Conservation (phyloP, 2,113 vertebrate species). For the human region DNA sequence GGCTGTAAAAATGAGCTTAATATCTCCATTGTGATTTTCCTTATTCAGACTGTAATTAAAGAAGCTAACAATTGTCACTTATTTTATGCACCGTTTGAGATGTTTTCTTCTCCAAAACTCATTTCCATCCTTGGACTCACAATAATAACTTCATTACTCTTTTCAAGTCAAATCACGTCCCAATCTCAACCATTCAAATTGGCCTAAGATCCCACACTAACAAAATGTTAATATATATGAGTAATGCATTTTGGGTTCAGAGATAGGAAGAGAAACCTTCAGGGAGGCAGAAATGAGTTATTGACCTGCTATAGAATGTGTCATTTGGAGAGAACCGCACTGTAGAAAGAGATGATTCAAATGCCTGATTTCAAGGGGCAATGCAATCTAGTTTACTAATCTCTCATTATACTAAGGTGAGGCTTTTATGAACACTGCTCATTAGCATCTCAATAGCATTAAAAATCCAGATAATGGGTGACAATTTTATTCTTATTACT, state of each 20-base stretch:
- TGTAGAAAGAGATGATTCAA: slow-evolving; percentile 59
- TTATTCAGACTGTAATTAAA: slow-evolving; percentile 52
- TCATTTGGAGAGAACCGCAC: slow-evolving; percentile 59
- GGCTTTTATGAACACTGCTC: slow-evolving; percentile 57
- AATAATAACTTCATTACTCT: slow-evolving; percentile 61
- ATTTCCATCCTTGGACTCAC: slow-evolving; percentile 49
- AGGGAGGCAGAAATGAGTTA: slow-evolving; percentile 72
- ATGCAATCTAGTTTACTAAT: slow-evolving; percentile 64
- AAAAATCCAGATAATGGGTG: slow-evolving; percentile 47
- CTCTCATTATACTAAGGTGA: slow-evolving; percentile 68
- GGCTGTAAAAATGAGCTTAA: slow-evolving; percentile 28
- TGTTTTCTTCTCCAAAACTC: slow-evolving; percentile 33
- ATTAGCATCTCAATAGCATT: slow-evolving; percentile 60
- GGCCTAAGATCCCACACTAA: slow-evolving; percentile 57
- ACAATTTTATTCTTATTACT: slow-evolving; percentile 34
- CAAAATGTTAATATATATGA: slow-evolving; percentile 75
- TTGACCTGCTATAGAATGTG: slow-evolving; percentile 69
- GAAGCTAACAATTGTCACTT: slow-evolving; percentile 44
- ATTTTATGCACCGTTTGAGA: slow-evolving; percentile 14
- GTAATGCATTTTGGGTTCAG: slow-evolving; percentile 55
- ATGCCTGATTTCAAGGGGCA: slow-evolving; percentile 46
- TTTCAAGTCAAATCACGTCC: slow-evolving; percentile 71
- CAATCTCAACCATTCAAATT: slow-evolving; percentile 67
- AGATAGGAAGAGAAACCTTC: slow-evolving; percentile 70
- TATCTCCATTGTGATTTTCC: slow-evolving; percentile 43